Evolutionary conservation across 2,888 invertebrate genomes (phyloP).

Genomic region (Pheosia tremula): DNA sequence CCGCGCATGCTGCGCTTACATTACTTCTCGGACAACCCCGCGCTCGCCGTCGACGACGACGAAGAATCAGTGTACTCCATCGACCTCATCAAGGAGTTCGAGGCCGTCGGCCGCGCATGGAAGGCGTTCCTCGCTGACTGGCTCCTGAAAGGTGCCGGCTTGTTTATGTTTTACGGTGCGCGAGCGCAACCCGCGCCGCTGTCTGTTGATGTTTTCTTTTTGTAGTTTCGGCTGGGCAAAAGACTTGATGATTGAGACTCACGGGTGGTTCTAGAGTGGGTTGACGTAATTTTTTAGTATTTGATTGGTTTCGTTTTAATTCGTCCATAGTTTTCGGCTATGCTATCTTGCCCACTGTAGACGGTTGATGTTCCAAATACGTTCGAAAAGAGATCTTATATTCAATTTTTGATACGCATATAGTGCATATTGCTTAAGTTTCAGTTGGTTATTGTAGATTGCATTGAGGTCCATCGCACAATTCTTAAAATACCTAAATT

Average conservation of each 20-base stretch:
- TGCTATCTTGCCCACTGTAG: neutral
- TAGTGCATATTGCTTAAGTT: neutral
- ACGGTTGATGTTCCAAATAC: constrained; percentile 1
- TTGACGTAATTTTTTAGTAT: constrained; percentile 9
- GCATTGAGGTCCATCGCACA: no score
- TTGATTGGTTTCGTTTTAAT: neutral
- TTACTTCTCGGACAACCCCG: constrained; percentile 92
- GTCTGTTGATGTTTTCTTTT: constrained; percentile 52
- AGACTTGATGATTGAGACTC: constrained; percentile 17
- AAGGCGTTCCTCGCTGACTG: constrained; percentile 90
- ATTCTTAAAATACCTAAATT: no score
- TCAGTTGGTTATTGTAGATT: no score
- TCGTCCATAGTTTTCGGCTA: neutral
- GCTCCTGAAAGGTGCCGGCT: constrained; percentile 81
- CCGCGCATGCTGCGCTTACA: constrained; percentile 92
- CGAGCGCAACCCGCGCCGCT: constrained; percentile 21
- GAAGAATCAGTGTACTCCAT: constrained; percentile 89
- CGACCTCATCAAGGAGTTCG: constrained; percentile 95
- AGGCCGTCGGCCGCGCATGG: constrained; percentile 90
- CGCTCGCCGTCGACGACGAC: constrained; percentile 86
- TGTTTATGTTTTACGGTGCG: constrained; percentile 61
- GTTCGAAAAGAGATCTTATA: neutral
- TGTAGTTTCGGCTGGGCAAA: constrained; percentile 38
- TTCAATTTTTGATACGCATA: neutral
- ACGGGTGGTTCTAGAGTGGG: constrained; percentile 21